Percentiles rank a stretch among this genome's conserved stretches.
Evolutionary conservation across 2,888 invertebrate genomes (phyloP).

Genomic region (Yponomeuta sedellus): DNA sequence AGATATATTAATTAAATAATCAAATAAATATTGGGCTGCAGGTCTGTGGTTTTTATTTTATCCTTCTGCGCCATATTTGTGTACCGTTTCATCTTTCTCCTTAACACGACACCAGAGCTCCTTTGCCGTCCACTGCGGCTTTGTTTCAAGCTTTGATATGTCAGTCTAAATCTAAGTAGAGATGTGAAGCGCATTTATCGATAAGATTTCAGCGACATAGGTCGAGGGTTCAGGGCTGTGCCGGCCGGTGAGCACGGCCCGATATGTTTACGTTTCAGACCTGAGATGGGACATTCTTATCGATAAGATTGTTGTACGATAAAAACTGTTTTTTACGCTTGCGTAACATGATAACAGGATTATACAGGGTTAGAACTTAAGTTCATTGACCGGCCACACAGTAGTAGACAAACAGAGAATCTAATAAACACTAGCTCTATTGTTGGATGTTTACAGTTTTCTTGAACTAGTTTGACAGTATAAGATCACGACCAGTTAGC

Average conservation of each 20-base stretch:
- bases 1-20: too few relatives aligned
- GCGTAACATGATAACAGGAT: too few relatives aligned
- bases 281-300: neutral
- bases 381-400: too few relatives aligned
- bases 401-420: too few relatives aligned
- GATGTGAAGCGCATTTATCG: neutral
- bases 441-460: too few relatives aligned
- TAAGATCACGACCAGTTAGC: too few relatives aligned
- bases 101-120: neutral
- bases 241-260: neutral
- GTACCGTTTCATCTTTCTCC: neutral
- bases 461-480: too few relatives aligned
- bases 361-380: too few relatives aligned
- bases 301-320: neutral
- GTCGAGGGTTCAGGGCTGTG: neutral
- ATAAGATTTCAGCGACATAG: neutral
- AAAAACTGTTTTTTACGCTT: too few relatives aligned
- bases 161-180: neutral
- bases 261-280: neutral
- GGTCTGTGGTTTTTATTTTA: neutral
- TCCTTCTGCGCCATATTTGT: neutral
- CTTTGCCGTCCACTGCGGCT: neutral
- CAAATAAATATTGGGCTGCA: too few relatives aligned
- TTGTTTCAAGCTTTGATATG: neutral
- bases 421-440: too few relatives aligned